Evolutionary conservation across 2,113 vertebrate species (phyloP).

Genomic region (Vicugna pacos): DNA sequence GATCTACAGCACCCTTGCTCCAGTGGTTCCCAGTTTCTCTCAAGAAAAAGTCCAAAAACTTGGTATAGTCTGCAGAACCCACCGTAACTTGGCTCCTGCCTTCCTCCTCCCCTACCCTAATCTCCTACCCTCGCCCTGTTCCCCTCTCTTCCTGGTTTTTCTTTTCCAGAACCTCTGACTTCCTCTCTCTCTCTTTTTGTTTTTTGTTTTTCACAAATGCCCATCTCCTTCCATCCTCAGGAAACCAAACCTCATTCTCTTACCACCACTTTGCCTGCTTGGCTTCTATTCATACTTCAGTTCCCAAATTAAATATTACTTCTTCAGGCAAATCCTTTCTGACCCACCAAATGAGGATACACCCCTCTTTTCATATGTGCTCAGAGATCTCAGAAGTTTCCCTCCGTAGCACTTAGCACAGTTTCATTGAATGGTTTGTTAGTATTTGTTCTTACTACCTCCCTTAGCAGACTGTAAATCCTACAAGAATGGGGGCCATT

Average conservation of each 20-base stretch:
- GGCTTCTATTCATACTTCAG: not conserved
- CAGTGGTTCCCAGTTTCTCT: not conserved
- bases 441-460: not conserved
- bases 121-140: not conserved
- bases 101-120: not conserved
- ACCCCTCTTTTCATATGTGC: not conserved
- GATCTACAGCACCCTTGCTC: not conserved
- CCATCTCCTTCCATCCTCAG: not conserved
- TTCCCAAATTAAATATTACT: not conserved
- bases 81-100: not conserved
- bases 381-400: not conserved
- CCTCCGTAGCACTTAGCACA: not conserved
- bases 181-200: not conserved
- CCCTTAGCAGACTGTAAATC: not conserved
- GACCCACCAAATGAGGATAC: not conserved
- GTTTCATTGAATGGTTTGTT: not conserved
- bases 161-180: not conserved
- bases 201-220: not conserved
- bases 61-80: not conserved
- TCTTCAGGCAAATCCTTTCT: not conserved
- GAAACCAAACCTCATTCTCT: not conserved
- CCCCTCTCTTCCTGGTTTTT: not conserved
- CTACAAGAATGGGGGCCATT: not conserved
- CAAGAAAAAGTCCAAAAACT: not conserved
- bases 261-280: not conserved